Conservation (phyloP, 2,797 vertebrate genomes). For the Lacerta agilis region DNA sequence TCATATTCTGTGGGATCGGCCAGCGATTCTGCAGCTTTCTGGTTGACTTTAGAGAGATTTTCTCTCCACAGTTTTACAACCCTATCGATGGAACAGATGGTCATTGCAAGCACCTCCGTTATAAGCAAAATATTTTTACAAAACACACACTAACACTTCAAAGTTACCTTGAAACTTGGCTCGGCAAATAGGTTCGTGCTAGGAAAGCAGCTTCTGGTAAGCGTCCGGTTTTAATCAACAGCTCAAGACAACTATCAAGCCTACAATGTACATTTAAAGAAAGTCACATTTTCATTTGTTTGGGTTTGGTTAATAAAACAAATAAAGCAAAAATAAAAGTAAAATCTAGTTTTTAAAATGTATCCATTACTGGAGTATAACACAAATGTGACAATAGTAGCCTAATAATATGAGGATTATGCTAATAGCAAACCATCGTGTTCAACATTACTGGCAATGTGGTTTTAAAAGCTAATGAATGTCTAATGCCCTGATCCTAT, state of each 20-base stretch:
- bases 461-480: background rate
- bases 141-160: background rate
- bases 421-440: background rate
- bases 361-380: background rate
- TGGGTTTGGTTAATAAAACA: background rate
- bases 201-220: slow-evolving; percentile 97
- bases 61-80: slow-evolving; percentile 98
- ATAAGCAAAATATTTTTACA: background rate
- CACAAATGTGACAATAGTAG: background rate
- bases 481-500: background rate
- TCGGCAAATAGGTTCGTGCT: slow-evolving; percentile 95
- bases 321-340: background rate
- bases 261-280: slow-evolving; percentile 70
- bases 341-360: background rate
- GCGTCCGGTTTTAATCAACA: slow-evolving; percentile 94
- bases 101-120: background rate
- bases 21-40: slow-evolving; percentile 96
- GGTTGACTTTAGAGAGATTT: slow-evolving; percentile 93
- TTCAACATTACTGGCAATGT: background rate
- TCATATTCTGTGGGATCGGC: slow-evolving; percentile 98
- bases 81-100: slow-evolving; percentile 64
- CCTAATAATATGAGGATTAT: background rate
- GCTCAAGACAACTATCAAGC: slow-evolving; percentile 94
- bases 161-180: slow-evolving; percentile 92
- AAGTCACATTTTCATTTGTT: background rate